Percentiles rank a stretch among this genome's conserved stretches.
These are phyloP conservation scores for Bungarus multicinctus DNA, from an alignment of 2,113 vertebrate species.

Conservation along the genomic window DNA sequence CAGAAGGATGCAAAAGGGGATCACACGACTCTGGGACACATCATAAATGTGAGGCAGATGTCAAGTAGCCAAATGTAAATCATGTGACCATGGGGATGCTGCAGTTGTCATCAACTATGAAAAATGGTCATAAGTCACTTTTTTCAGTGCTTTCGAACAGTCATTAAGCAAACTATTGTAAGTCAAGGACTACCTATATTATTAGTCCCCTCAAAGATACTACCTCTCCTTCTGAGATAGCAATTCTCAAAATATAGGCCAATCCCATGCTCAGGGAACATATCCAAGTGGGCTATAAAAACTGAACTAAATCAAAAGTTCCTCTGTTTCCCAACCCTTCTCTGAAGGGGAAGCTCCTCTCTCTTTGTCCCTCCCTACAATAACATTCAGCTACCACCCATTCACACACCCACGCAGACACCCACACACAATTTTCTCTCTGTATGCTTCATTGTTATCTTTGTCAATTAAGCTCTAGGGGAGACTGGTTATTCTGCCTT, in stretches of 20 bases:
- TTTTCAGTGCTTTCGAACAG: too few species aligned
- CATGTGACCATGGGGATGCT: too few species aligned
- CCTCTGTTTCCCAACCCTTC: neutral
- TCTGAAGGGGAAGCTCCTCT: neutral
- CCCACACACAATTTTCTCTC: neutral
- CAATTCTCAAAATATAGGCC: neutral
- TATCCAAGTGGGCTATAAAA: neutral
- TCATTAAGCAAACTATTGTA: too few species aligned
- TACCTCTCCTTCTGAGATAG: neutral
- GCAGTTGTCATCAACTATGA: too few species aligned
- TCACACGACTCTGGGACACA: too few species aligned
- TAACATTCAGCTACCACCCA: neutral
- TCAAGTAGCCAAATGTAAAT: too few species aligned
- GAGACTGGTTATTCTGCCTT: neutral
- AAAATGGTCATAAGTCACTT: too few species aligned
- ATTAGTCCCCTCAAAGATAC: neutral
- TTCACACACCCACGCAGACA: neutral
- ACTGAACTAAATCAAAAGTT: neutral
- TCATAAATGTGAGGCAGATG: too few species aligned
- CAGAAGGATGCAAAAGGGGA: too few species aligned
- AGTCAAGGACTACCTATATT: neutral
- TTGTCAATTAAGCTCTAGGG: neutral
- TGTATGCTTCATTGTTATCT: neutral
- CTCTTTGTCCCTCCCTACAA: neutral
- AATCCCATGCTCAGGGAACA: neutral